Base-by-base conservation (phyloP, 2,797 vertebrate species). In the Halcyon leucocephala region DNA sequence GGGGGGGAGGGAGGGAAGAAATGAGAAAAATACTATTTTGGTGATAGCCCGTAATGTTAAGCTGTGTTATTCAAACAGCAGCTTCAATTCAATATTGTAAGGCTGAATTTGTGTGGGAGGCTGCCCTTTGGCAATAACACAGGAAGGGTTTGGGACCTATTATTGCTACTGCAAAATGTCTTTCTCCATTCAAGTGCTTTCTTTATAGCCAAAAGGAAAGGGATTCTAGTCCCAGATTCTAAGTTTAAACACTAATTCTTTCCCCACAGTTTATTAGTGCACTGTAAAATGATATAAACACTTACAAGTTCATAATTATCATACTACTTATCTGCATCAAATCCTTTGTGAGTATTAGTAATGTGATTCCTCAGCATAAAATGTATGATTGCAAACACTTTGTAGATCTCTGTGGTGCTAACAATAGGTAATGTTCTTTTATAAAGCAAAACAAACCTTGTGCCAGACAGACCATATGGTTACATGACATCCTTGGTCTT, bases 11-110 rank as follows among this genome's bases (percentile, higher is more conserved):
- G 37, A 37, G 37, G 37, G 37, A 39, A 39, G 37, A 39, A 39
- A 39, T 11, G 69, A 66, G 37, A 60, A 78, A 67, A 90, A 89
- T 31, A 61, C 35, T 70, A 17, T 77, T 80, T 91, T 81, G 39
- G 22, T 70, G 42, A 54, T 86, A 72, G 26, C 29, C 42, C 14
- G 1, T 96, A 74, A 82, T 71, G 51, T 82, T 81, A 86, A 79
- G 17, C 46, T 79, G 29, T 62, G 29, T 94, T 90, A 86, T 79
- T 90, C 62, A 93, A 76, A 41, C 58, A 94, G 48, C 46, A 79
- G 42, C 73, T 93, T 95, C 73, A 72, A n/a, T 93, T 71, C 55
- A 60, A 33, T 86, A n/a, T 62, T 90, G 41, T 79, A 90, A 79
- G 0, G 1, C 48, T 65, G 51, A 79, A 90, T 92, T 76, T 82